Evolutionary conservation across 2,113 vertebrate species (phyloP), one percentile per base, ranked within the genome.

Genomic region (Nycticebus coucang): DNA sequence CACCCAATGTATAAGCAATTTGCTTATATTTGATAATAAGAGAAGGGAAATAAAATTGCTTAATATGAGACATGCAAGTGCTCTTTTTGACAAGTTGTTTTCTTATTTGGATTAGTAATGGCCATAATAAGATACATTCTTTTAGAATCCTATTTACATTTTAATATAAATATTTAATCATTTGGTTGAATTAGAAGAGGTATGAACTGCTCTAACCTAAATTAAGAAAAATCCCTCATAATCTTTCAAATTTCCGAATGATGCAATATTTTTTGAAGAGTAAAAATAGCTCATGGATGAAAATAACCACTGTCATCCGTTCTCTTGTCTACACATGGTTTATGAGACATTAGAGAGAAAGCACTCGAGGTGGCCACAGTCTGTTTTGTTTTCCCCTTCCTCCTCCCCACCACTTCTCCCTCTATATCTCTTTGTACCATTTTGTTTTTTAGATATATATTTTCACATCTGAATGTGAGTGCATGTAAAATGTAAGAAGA

Each of bases 391-490:
- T 82, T 64, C 37, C n/a, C n/a, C n/a, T n/a, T n/a, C n/a, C n/a
- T n/a, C n/a, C n/a, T n/a, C n/a, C n/a, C n/a, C n/a, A n/a, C n/a
- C n/a, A 21, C 26, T 6, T 18, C 6, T 24, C 5, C 19, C 4
- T 89, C 18, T 28, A 7, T 37, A 0, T 57, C n/a, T 85, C 28
- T 37, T 75, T 94, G 45, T 15, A 86, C 26, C 30, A 87, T 85
- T 95, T 41, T 45, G 62, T 71, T 96, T 71, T 37, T 69, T 22
- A 86, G 60, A 74, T 24, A 3, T 18, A 10, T n/a, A 71, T 96
- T 88, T 97, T 87, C 77, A 7, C 35, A n/a, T 87, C 77, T 95
- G 84, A 77, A 79, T 96, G 66, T 75, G 71, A 80, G 6, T 59
- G 28, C 19, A 50, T 4, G 1, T 10, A 83, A 41, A 86, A 85